Evolutionary conservation across 2,113 vertebrate genomes (phyloP).

Genomic region (Sturnira hondurensis): DNA sequence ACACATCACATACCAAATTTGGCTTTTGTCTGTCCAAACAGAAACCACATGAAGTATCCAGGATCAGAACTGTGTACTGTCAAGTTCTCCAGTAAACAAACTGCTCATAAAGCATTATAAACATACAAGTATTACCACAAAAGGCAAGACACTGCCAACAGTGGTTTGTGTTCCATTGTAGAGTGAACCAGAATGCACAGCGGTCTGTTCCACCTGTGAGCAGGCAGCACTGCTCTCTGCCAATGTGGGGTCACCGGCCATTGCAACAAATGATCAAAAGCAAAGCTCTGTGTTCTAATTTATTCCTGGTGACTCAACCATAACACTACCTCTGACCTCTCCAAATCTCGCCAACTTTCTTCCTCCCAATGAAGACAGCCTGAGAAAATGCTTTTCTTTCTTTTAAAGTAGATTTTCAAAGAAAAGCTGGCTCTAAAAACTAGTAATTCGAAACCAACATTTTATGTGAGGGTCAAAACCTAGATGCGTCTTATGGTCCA

Average conservation of each 20-base stretch:
- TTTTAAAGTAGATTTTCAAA: slow-evolving; percentile 5
- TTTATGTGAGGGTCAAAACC: background rate
- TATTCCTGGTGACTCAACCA: background rate
- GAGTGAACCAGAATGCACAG: background rate
- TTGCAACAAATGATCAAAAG: background rate
- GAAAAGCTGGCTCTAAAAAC: slow-evolving; percentile 9
- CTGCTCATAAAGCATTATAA: background rate
- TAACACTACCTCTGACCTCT: background rate
- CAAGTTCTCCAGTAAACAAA: background rate
- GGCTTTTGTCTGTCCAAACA: background rate
- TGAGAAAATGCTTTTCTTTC: background rate
- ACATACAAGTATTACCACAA: background rate
- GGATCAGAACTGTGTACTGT: background rate
- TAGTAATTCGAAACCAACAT: slow-evolving; percentile 18
- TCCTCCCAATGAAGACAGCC: background rate
- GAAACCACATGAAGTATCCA: background rate
- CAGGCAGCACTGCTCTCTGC: background rate
- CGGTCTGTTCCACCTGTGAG: background rate
- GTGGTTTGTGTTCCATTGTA: background rate
- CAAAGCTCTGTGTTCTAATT: background rate
- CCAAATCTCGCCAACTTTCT: slow-evolving; percentile 3
- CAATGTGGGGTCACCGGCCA: background rate
- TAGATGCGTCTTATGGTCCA: too few relatives aligned
- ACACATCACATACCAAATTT: background rate
- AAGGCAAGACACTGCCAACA: background rate